phyloP scores from a whole-genome alignment of 2,888 invertebrate genomes.

The Phytoseiulus persimilis region DNA sequence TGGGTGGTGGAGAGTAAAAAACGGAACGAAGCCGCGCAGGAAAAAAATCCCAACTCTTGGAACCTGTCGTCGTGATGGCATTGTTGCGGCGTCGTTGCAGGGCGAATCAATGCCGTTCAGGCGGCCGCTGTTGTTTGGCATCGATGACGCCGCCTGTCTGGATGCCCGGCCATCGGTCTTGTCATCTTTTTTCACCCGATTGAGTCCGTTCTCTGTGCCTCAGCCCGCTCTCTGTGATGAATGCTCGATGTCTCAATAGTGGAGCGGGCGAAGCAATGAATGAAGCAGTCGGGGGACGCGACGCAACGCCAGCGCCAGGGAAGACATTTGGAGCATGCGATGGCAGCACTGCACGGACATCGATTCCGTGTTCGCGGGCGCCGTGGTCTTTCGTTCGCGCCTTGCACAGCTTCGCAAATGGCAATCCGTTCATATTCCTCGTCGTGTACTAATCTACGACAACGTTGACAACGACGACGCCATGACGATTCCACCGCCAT shows the following conservation, averaged over 20 bases:
- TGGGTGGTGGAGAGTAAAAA: too few species aligned
- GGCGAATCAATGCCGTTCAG: too few species aligned
- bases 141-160: neutral
- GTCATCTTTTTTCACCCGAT: slow-evolving; percentile 28
- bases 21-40: too few species aligned
- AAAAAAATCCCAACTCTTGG: too few species aligned
- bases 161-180: neutral
- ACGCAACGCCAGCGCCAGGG: neutral
- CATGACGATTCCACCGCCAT: neutral
- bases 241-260: neutral
- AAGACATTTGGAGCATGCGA: neutral
- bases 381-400: neutral
- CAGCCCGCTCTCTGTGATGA: neutral
- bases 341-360: neutral
- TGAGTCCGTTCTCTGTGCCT: neutral
- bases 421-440: neutral
- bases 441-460: neutral
- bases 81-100: too few species aligned
- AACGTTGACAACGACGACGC: neutral
- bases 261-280: neutral
- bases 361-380: neutral
- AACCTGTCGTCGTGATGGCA: too few species aligned
- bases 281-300: neutral
- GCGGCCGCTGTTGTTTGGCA: neutral
- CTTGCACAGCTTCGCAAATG: neutral